Base-by-base conservation (phyloP, 2,888 invertebrate genomes). In the Thecophora atra region DNA sequence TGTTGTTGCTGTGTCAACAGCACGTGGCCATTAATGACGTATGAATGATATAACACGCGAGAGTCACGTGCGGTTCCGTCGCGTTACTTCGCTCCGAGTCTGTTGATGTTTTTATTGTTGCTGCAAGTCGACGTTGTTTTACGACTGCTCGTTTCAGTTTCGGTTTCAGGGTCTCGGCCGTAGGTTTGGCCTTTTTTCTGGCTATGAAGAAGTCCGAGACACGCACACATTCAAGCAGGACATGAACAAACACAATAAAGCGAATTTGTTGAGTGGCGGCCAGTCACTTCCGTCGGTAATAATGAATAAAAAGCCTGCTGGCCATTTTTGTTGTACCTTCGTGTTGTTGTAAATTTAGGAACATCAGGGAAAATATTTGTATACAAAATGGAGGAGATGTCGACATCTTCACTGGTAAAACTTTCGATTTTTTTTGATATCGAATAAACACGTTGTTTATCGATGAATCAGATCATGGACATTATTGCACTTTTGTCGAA, bases 31-130 rank as follows among this genome's bases (percentile, higher is more conserved):
- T 81, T 86, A 86, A 87, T 86, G 86, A 87, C 87, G 84, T 87
- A 85, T 87, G 87, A 87, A 87, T 87, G 87, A 87, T 86, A 83
- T 86, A 85, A 86, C 86, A 86, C 86, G 86, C 86, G 86, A 86
- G 79, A 78, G 77, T 73, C 83, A 83, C 83, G 83, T 83, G 83
- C 73, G 79, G 74, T 76, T 76, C 74, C 72, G 76, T 75, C 73
- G 72, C 74, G 73, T 77, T 77, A 74, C 75, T 76, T 77, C 54
- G 54, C 71, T 73, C 28, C 52, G 66, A 26, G 28, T 6, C 11
- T 58, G 8, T 58, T 58, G 4, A 28, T 54, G 54, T 19, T 54
- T 7, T 11, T 54, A 24, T 54, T 54, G 54, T 58, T 58, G 26
- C 28, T 26, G 26, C 7, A 13, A 24, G 58, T 58, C 17, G 26